Percentiles rank a stretch among this genome's conserved stretches.
Evolutionary conservation across 2,888 invertebrate genomes (phyloP).

Genomic region (Sussaba pulchella): DNA sequence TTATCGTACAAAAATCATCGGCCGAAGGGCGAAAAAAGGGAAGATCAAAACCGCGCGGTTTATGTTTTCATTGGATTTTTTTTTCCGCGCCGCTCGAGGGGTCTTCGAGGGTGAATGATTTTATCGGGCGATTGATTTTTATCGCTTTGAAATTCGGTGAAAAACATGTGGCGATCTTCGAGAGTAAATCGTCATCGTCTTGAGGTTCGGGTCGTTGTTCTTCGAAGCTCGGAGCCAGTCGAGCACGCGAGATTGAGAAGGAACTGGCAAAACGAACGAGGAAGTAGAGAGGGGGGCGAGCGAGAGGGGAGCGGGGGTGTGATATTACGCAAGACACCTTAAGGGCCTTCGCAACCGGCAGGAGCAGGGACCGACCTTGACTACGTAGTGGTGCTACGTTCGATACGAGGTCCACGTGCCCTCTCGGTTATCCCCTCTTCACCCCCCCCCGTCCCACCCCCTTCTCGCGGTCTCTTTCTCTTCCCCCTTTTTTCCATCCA

Average conservation of each 20-base stretch:
- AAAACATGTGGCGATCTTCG: no score
- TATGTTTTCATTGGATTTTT: not conserved
- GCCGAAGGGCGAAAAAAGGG: not conserved
- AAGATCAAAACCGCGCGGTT: not conserved
- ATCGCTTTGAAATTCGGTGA: slow-evolving; percentile 3
- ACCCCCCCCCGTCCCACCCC: not conserved
- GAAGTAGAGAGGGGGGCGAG: slow-evolving; percentile 51
- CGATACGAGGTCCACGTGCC: slow-evolving; percentile 75
- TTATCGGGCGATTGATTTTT: slow-evolving; percentile 51
- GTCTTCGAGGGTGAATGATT: slow-evolving; percentile 55
- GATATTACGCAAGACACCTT: slow-evolving; percentile 74
- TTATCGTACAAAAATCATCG: not conserved
- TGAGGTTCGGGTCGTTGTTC: no score
- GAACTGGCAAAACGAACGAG: slow-evolving; percentile 56
- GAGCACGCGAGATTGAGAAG: slow-evolving; percentile 48
- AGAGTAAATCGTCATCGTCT: no score
- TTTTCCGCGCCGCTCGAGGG: slow-evolving; percentile 2
- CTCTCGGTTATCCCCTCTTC: slow-evolving; percentile 48
- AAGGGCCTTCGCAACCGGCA: slow-evolving; percentile 76
- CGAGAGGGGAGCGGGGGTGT: slow-evolving; percentile 71
- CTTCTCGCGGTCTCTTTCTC: slow-evolving; percentile 39
- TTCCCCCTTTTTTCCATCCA: slow-evolving; percentile 39
- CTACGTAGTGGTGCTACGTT: slow-evolving; percentile 78
- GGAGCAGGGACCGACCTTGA: slow-evolving; percentile 83
- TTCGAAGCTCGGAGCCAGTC: no score